Percentiles rank a stretch among this genome's conserved stretches.
Evolutionary conservation across 2,797 vertebrate genomes (phyloP).

Genomic region (Alfaro cultratus): DNA sequence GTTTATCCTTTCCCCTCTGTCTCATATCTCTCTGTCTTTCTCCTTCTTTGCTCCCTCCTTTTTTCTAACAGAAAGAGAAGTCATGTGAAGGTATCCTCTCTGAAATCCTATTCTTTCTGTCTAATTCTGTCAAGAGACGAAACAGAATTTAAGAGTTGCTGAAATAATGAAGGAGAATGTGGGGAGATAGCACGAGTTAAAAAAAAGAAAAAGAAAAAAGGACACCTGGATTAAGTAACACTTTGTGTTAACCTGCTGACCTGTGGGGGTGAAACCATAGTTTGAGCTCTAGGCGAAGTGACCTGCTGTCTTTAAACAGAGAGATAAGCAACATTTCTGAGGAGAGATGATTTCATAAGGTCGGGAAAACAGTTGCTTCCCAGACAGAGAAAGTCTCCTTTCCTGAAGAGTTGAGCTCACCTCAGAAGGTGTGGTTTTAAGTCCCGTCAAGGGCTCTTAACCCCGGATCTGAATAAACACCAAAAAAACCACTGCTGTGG

Average conservation of each 20-base stretch:
- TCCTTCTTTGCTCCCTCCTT: slow-evolving; percentile 41
- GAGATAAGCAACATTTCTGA: slow-evolving; percentile 14
- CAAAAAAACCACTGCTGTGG: neutral
- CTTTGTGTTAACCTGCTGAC: slow-evolving; percentile 49
- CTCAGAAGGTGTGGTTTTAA: neutral
- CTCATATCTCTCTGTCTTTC: slow-evolving; percentile 33
- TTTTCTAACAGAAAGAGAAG: slow-evolving; percentile 40
- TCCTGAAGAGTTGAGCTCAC: neutral
- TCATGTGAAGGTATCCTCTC: slow-evolving; percentile 47
- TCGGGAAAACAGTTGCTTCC: slow-evolving; percentile 3
- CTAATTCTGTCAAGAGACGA: slow-evolving; percentile 1
- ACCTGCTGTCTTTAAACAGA: slow-evolving; percentile 35
- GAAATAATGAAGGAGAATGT: slow-evolving; percentile 30
- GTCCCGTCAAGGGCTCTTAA: slow-evolving; percentile 18
- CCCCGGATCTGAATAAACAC: neutral
- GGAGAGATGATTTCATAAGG: slow-evolving; percentile 37
- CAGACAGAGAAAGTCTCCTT: slow-evolving; percentile 6
- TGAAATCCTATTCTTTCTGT: neutral
- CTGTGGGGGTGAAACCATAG: slow-evolving; percentile 38
- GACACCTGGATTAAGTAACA: slow-evolving; percentile 44
- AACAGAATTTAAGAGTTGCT: slow-evolving; percentile 27
- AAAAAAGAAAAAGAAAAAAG: slow-evolving; percentile 16
- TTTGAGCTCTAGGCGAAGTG: slow-evolving; percentile 48
- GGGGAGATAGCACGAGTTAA: slow-evolving; percentile 28
- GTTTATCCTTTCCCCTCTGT: slow-evolving; percentile 54